These are phyloP conservation scores for Metopolophium dirhodum DNA, from an alignment of 1,140 invertebrate species.

Conservation along the genomic window DNA sequence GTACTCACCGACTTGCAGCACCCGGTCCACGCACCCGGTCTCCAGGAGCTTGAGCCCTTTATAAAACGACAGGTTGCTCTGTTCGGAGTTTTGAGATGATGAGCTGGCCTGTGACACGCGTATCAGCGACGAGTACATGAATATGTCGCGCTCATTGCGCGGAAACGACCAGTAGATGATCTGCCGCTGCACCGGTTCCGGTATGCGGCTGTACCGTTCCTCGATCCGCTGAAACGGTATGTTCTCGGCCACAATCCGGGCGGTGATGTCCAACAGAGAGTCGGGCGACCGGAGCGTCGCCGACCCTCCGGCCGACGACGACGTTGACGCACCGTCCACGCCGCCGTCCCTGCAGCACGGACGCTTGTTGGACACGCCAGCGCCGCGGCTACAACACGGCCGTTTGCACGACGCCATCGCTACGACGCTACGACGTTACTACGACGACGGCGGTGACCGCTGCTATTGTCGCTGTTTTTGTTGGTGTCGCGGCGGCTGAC, in stretches of 20 bases:
- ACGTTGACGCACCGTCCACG: conserved; percentile 23
- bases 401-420: conserved; percentile 62
- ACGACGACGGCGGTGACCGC: conserved; percentile 48
- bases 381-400: conserved; percentile 44
- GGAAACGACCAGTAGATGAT: conserved; percentile 91
- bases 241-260: conserved; percentile 81
- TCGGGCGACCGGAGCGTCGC: conserved; percentile 64
- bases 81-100: conserved; percentile 65
- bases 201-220: conserved; percentile 84
- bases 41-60: conserved; percentile 83
- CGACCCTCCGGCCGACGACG: conserved; percentile 20
- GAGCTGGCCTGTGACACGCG: conserved; percentile 63
- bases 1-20: conserved; percentile 89
- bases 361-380: conserved; percentile 48
- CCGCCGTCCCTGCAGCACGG: conserved; percentile 53
- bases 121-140: conserved; percentile 86
- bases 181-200: conserved; percentile 84
- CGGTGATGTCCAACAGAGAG: conserved; percentile 80
- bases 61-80: conserved; percentile 82
- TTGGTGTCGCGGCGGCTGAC: background rate
- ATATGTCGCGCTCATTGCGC: conserved; percentile 83
- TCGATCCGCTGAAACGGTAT: conserved; percentile 87
- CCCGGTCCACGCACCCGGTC: conserved; percentile 78
- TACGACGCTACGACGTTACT: conserved; percentile 64
- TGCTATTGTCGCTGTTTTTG: background rate